Percentiles rank a stretch among this genome's conserved stretches.
Evolutionary conservation across 2,888 invertebrate genomes (phyloP).

Genomic region (Drosophila gaucha): DNA sequence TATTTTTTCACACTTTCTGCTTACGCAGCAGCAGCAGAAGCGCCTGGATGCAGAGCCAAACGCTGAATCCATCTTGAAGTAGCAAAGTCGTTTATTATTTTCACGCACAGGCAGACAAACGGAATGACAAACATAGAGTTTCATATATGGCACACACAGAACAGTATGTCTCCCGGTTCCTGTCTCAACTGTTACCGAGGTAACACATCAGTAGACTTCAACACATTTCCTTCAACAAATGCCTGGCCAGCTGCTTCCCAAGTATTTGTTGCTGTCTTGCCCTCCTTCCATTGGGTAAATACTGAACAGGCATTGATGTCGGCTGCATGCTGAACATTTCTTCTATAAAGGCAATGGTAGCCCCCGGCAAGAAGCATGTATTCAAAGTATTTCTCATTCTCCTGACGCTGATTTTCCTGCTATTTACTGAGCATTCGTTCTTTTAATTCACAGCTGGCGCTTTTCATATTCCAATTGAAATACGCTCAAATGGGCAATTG

Average conservation of each 20-base stretch:
- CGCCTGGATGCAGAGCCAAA: background rate
- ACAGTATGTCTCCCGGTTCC: slow-evolving; percentile 4
- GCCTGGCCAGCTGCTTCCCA: slow-evolving; percentile 11
- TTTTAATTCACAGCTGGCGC: slow-evolving; percentile 13
- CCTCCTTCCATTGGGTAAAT: slow-evolving; percentile 34
- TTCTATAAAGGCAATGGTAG: slow-evolving; percentile 2
- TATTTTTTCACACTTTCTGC: slow-evolving; percentile 75
- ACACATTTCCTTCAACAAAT: slow-evolving; percentile 13
- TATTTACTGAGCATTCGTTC: slow-evolving; percentile 49
- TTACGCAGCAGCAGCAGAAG: slow-evolving; percentile 40
- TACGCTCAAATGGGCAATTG: background rate
- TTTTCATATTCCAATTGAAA: background rate
- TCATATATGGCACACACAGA: slow-evolving; percentile 13
- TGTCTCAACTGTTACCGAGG: slow-evolving; percentile 27
- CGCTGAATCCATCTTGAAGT: slow-evolving; percentile 45
- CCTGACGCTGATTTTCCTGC: slow-evolving; percentile 49
- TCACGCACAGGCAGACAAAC: slow-evolving; percentile 51
- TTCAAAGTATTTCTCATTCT: slow-evolving; percentile 35
- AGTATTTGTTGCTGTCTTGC: slow-evolving; percentile 37
- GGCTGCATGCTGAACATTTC: slow-evolving; percentile 60
- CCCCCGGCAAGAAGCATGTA: slow-evolving; percentile 21
- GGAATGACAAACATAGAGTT: slow-evolving; percentile 26
- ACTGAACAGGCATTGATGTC: slow-evolving; percentile 60
- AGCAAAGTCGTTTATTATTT: slow-evolving; percentile 78
- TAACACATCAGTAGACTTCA: slow-evolving; percentile 42